These are phyloP conservation scores for Cyclopterus lumpus DNA, from an alignment of 2,797 vertebrate species.

Conservation along the genomic window DNA sequence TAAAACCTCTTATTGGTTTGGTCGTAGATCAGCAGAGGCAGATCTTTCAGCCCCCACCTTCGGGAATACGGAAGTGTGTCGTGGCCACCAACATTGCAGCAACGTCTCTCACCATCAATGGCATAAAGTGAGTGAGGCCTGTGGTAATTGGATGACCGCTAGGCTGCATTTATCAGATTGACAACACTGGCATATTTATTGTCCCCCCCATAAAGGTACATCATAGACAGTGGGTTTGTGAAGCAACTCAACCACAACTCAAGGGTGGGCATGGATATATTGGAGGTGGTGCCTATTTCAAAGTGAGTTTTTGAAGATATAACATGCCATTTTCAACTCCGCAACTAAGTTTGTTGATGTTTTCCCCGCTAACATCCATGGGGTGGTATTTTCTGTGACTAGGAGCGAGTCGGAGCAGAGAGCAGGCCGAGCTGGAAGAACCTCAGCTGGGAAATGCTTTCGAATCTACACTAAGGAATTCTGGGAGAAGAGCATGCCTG, in stretches of 20 bases:
- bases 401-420: conserved; percentile 95
- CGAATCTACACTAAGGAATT: conserved; percentile 92
- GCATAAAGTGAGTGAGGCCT: conserved; percentile 88
- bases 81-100: conserved; percentile 98
- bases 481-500: conserved; percentile 95
- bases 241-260: conserved; percentile 98
- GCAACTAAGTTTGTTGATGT: not conserved
- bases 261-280: conserved; percentile 92
- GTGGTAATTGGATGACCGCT: not conserved
- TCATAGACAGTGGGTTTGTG: conserved; percentile 97
- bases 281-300: conserved; percentile 98
- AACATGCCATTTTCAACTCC: not conserved
- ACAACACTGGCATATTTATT: not conserved
- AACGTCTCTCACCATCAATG: conserved; percentile 96
- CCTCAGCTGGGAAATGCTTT: conserved; percentile 92
- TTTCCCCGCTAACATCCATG: not conserved
- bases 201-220: conserved; percentile 83
- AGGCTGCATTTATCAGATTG: not conserved
- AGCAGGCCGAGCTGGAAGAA: conserved; percentile 93
- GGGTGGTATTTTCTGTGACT: conserved; percentile 30
- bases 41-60: conserved; percentile 94
- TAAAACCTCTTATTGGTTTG: conserved; percentile 2
- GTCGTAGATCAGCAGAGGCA: conserved; percentile 92
- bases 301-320: conserved; percentile 85
- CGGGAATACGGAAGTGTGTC: conserved; percentile 94